phyloP scores from a whole-genome alignment of 1,140 invertebrate species.

The Frieseomelitta varia region DNA sequence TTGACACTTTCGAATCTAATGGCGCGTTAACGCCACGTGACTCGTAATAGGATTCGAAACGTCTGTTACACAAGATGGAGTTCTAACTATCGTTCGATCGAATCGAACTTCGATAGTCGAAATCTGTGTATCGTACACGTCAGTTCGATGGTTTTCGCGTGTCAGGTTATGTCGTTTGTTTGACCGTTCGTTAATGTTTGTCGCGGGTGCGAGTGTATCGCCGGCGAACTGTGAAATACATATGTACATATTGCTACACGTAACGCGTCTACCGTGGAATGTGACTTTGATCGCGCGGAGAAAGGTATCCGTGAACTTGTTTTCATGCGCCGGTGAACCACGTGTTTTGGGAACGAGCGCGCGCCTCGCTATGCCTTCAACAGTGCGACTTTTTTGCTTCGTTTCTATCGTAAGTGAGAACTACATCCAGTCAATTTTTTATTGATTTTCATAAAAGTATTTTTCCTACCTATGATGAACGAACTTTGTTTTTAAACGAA shows the following conservation, averaged over 20 bases:
- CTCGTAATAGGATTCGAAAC: neutral
- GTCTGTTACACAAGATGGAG: too few relatives aligned
- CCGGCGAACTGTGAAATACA: neutral
- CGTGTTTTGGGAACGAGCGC: constrained; percentile 62
- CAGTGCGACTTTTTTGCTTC: constrained; percentile 6
- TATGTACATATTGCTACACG: neutral
- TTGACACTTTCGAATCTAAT: neutral
- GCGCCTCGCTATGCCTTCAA: constrained; percentile 40
- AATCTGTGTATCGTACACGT: too few relatives aligned
- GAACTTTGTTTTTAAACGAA: neutral
- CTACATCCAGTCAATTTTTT: neutral
- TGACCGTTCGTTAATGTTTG: neutral
- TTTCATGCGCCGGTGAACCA: constrained; percentile 61
- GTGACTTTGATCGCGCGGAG: constrained; percentile 24
- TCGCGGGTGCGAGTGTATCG: neutral
- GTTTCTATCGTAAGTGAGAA: neutral
- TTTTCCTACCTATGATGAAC: neutral
- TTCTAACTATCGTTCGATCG: neutral
- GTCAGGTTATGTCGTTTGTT: too few relatives aligned
- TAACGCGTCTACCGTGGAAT: neutral
- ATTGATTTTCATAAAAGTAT: neutral
- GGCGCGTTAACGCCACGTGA: neutral
- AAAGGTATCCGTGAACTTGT: constrained; percentile 52
- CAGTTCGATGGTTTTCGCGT: neutral
- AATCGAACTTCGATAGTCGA: neutral